phyloP scores from a whole-genome alignment of 2,888 invertebrate species.

The Strigamia maritima region DNA sequence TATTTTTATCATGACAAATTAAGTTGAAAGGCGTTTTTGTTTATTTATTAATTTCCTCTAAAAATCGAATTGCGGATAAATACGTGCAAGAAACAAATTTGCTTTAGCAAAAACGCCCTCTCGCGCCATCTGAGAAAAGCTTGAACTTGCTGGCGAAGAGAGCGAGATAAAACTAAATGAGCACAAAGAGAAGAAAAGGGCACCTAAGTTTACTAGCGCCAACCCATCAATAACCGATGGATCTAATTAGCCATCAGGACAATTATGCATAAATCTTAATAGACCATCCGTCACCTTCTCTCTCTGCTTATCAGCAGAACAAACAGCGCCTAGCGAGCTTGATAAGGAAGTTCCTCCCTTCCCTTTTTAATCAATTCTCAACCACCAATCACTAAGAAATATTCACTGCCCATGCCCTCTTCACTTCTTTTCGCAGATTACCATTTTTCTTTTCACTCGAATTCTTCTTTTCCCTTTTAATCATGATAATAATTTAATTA shows the following conservation, averaged over 20 bases:
- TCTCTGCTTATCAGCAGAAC: slow-evolving; percentile 29
- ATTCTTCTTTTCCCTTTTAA: background rate
- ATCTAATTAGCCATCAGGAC: slow-evolving; percentile 29
- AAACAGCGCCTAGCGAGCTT: slow-evolving; percentile 24
- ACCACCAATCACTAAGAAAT: slow-evolving; percentile 28
- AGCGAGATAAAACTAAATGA: background rate
- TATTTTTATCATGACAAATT: too few relatives aligned
- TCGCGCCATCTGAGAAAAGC: slow-evolving; percentile 6
- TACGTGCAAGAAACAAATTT: background rate
- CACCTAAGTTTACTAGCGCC: background rate
- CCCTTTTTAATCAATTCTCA: slow-evolving; percentile 29
- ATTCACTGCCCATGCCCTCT: slow-evolving; percentile 23
- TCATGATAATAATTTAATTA: background rate
- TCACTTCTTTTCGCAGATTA: slow-evolving; percentile 6
- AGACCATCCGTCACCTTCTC: slow-evolving; percentile 29
- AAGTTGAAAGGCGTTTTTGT: too few relatives aligned
- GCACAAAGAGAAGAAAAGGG: slow-evolving; percentile 4
- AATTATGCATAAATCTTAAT: slow-evolving; percentile 29
- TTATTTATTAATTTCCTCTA: too few relatives aligned
- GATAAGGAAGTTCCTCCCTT: slow-evolving; percentile 14
- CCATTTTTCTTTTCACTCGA: slow-evolving; percentile 7
- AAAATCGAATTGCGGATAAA: too few relatives aligned
- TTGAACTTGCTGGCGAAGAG: background rate
- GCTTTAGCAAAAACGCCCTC: background rate
- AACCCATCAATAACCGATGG: slow-evolving; percentile 27